phyloP scores from a whole-genome alignment of 2,888 invertebrate species.

The Pecten maximus region DNA sequence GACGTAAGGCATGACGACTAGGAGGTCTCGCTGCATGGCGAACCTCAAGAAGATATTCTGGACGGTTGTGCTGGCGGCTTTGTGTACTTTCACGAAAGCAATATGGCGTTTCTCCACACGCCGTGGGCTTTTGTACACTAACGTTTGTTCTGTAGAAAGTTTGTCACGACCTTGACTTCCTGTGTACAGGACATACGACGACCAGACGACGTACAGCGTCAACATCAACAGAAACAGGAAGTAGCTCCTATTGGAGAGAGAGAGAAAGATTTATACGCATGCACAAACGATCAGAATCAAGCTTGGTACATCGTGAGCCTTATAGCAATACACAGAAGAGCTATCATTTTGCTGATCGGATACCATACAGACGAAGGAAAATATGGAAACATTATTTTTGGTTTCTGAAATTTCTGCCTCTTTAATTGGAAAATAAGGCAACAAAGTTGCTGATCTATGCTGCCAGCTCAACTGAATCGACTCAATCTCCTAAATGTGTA shows the following conservation, averaged over 20 bases:
- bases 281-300: too few species aligned
- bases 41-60: slow-evolving; percentile 64
- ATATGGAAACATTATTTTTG: too few species aligned
- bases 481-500: too few species aligned
- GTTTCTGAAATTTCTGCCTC: too few species aligned
- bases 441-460: too few species aligned
- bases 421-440: too few species aligned
- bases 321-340: too few species aligned
- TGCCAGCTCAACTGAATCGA: too few species aligned
- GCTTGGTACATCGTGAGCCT: too few species aligned
- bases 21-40: slow-evolving; percentile 58
- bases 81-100: slow-evolving; percentile 68
- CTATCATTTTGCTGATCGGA: too few species aligned
- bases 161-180: not conserved
- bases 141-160: not conserved
- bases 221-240: not conserved
- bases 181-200: not conserved
- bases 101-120: slow-evolving; percentile 58
- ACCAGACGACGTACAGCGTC: not conserved
- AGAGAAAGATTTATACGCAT: not conserved
- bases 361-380: too few species aligned
- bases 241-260: not conserved
- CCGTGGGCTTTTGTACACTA: not conserved
- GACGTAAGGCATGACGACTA: slow-evolving; percentile 62
- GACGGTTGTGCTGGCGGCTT: slow-evolving; percentile 65